Conservation (phyloP, 2,113 vertebrate species). For the Empidonax traillii region DNA sequence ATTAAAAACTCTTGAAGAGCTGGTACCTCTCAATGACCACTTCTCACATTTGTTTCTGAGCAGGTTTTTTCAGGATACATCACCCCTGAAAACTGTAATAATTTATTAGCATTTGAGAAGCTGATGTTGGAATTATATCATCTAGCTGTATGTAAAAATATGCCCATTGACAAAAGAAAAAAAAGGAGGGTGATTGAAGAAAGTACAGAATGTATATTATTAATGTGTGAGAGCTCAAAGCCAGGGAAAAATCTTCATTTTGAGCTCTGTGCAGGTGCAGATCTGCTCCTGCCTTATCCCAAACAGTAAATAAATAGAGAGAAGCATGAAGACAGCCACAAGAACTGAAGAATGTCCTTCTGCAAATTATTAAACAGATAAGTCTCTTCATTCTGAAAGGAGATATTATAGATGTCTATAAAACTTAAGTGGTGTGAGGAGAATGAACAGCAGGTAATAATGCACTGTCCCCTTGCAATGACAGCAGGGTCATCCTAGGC, state of each 20-base stretch:
- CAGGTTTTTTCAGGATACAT: background rate
- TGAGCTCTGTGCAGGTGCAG: background rate
- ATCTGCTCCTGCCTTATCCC: background rate
- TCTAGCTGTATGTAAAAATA: background rate
- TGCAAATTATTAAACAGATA: background rate
- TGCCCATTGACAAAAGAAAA: fast-evolving
- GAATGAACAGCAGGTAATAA: background rate
- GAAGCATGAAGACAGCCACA: background rate
- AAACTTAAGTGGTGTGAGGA: background rate
- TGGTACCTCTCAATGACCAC: background rate
- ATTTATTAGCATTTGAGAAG: background rate
- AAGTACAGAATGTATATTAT: background rate
- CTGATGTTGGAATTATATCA: background rate
- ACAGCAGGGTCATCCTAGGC: background rate
- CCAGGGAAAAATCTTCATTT: background rate
- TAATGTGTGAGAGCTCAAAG: background rate
- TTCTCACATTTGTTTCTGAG: background rate
- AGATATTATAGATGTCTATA: background rate
- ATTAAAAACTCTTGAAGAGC: background rate
- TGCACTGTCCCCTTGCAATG: background rate
- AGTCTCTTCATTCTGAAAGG: background rate
- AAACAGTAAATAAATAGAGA: background rate
- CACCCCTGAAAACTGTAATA: fast-evolving
- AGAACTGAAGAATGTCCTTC: fast-evolving
- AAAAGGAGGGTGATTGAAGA: background rate